phyloP scores from a whole-genome alignment of 1,140 invertebrate genomes.

The Bradysia coprophila region DNA sequence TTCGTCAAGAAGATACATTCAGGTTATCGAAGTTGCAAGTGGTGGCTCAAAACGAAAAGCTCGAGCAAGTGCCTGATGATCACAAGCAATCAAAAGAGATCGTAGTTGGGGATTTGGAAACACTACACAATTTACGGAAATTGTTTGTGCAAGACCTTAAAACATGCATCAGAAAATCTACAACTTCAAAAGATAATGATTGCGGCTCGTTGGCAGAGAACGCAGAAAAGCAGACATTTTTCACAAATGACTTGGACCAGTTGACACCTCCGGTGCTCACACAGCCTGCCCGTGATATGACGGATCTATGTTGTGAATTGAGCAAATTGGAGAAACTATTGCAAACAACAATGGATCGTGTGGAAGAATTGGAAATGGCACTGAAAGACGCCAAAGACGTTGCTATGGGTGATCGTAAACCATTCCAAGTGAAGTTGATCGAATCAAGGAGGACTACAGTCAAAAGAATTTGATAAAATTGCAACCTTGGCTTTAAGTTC shows the following conservation, averaged over 20 bases:
- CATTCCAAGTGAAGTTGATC: conserved; percentile 97
- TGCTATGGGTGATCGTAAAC: conserved; percentile 95
- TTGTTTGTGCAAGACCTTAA: conserved; percentile 96
- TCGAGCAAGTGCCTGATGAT: conserved; percentile 94
- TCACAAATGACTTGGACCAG: conserved; percentile 98
- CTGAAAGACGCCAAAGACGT: conserved; percentile 97
- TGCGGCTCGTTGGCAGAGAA: conserved; percentile 92
- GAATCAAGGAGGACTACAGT: conserved; percentile 97
- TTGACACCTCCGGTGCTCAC: conserved; percentile 92
- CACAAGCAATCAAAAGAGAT: conserved; percentile 94
- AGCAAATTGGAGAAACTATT: conserved; percentile 96
- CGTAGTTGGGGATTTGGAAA: conserved; percentile 93
- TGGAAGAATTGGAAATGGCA: conserved; percentile 92
- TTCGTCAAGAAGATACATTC: conserved; percentile 86
- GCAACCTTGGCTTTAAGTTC: too few species aligned
- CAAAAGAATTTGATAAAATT: conserved; percentile 96
- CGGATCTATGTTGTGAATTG: conserved; percentile 92
- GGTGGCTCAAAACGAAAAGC: conserved; percentile 75
- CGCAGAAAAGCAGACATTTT: conserved; percentile 97
- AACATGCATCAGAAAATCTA: conserved; percentile 62
- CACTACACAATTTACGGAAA: conserved; percentile 91
- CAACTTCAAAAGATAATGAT: conserved; percentile 74
- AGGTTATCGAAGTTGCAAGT: conserved; percentile 91
- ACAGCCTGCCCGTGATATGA: conserved; percentile 91
- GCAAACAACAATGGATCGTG: conserved; percentile 92